Evolutionary conservation across 2,888 invertebrate species (phyloP), one percentile per base, ranked within the genome.

Genomic region (Mylabris sibirica): DNA sequence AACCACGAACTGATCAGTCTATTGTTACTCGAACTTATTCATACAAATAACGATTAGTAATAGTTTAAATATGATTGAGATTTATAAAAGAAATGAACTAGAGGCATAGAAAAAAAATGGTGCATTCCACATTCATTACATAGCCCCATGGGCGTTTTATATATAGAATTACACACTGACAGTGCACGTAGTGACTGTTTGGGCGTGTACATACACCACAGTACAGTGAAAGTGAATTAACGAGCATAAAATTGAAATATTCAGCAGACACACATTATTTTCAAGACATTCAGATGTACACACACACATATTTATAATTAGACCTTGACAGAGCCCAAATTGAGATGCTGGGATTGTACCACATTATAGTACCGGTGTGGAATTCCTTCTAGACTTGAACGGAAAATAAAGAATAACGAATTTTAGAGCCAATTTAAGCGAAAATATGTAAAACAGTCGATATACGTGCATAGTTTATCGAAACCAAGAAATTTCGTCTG

Each of bases 201-300:
- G 75, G 76, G 76, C 72, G 78, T 75, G 77, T 68, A 60, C 72
- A 30, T 5, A 30, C 35, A 35, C 35, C 12, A n/a, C 41, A n/a
- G n/a, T 38, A 49, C 49, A 79, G 81, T 81, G 81, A 81, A 81
- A 80, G 81, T 80, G 78, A 78, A 76, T 77, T 74, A 77, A 79
- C 79, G 65, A 78, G 79, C 78, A 81, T 79, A 76, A 70, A 77
- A 49, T 79, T 77, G 78, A 74, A 78, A 78, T 75, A 76, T 72
- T 72, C 66, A 68, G 67, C 68, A 68, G 68, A 64, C 68, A 64
- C 2, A 30, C 30, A 30, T 8, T 4, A 2, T 66, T 67, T 65
- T 64, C 61, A 41, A 53, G 63, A 61, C 71, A n/a, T n/a, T n/a
- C n/a, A 62, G 71, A 71, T 71, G 71, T 63, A 68, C 71, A 68